Conservation (phyloP, 2,113 vertebrate species). For the Tylochromis polylepis region DNA sequence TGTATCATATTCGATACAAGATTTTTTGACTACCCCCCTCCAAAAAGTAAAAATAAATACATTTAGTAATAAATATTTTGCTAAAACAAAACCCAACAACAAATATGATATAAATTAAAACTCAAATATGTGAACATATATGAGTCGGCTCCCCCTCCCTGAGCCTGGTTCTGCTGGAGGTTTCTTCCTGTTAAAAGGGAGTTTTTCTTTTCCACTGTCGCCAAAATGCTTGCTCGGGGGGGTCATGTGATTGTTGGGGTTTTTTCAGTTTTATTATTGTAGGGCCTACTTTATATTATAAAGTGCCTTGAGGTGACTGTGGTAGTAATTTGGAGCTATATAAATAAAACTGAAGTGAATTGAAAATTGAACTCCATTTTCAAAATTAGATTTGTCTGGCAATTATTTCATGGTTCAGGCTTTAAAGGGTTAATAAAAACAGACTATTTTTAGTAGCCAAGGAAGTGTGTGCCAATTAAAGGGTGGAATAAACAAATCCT, state of each 20-base stretch:
- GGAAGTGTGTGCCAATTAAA: rapidly evolving
- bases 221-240: neutral
- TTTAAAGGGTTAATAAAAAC: neutral
- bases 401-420: neutral
- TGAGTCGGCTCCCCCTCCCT: neutral
- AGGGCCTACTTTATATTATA: neutral
- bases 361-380: neutral
- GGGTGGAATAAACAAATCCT: neutral
- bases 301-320: too few species aligned
- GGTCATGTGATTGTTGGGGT: neutral
- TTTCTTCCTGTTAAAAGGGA: neutral
- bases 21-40: too few species aligned
- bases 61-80: neutral
- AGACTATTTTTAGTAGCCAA: neutral
- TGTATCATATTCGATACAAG: too few species aligned
- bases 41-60: rapidly evolving
- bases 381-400: neutral
- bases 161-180: neutral
- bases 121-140: neutral
- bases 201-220: neutral
- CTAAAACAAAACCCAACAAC: neutral
- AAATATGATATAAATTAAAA: neutral
- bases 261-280: neutral
- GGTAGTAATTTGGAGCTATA: too few species aligned
- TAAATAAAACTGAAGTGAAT: neutral